Base-by-base conservation (phyloP, 2,888 invertebrate genomes). In the Caradrina clavipalpis region DNA sequence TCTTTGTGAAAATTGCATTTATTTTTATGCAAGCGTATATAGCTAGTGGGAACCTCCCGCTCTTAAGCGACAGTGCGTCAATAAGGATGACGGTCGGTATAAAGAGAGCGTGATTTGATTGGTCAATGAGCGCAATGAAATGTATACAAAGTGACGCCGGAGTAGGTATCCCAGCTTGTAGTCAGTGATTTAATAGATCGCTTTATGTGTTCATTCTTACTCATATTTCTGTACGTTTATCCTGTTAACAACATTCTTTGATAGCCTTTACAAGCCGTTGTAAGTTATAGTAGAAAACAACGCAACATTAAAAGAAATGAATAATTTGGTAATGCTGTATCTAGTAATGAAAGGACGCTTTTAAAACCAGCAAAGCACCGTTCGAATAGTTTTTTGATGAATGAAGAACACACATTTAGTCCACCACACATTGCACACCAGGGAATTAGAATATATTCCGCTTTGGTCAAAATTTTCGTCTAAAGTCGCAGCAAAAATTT, bases 31-130 rank as follows among this genome's bases (percentile, higher is more conserved):
- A 42, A 19, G 11, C 13, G 19, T 26, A 10, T 39, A 31, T 45
- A 42, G 13, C 21, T 45, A 39, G 10, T 49, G 19, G 22, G 21
- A 49, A 50, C 53, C 7, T 50, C 49, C 17, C 62, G 26, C 21
- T 70, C 19, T 17, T 50, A 21, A 66, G 50, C 55, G 42, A 65
- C 61, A 54, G 21, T 45, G 39, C 47, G 50, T 63, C 69, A 71
- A 63, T 66, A 61, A 80, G 63, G 50, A 73, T 76, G 76, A 50
- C 15, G 17, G 19, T 42, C 8, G 21, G 47, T 55, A 70, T 66
- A 72, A 65, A 61, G 50, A 82, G 66, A 61, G 35, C 69, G 64
- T 80, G 78, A 71, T 71, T 78, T 74, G 64, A 74, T 73, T 79
- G 63, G 53, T 69, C 64, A 79, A 62, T 76, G 62, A 62, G 67